Conservation (phyloP, 2,113 vertebrate species). For the Atrichornis clamosus region DNA sequence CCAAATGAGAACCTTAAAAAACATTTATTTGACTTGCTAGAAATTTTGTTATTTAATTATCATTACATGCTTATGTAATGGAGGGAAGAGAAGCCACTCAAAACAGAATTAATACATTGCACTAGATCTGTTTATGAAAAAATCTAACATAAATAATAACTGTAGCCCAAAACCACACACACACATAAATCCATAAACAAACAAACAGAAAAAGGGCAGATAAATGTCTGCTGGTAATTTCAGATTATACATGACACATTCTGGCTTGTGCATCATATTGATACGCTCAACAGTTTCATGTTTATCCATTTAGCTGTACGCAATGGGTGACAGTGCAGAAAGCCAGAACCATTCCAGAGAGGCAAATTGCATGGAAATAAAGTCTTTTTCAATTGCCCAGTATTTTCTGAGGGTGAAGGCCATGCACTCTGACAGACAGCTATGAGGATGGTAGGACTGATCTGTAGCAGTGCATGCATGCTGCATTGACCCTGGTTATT, state of each 20-base stretch:
- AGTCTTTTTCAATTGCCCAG: constrained; percentile 16
- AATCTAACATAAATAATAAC: neutral
- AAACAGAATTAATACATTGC: neutral
- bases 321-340: neutral
- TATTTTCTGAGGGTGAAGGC: constrained; percentile 10
- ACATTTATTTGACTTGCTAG: neutral
- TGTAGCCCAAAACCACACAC: neutral
- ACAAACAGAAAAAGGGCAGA: neutral
- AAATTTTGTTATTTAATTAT: neutral
- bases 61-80: neutral
- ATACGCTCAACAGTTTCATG: neutral
- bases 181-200: neutral
- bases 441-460: neutral
- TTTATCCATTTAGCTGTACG: neutral
- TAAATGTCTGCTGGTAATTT: neutral
- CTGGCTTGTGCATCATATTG: neutral
- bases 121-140: neutral
- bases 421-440: neutral
- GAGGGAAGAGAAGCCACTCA: neutral
- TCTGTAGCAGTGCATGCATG: neutral
- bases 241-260: neutral
- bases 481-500: constrained; percentile 3
- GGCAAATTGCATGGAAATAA: constrained; percentile 20
- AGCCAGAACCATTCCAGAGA: constrained; percentile 6
- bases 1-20: neutral